phyloP scores from a whole-genome alignment of 2,888 invertebrate genomes.

The Cosmorhoe ocellata region DNA sequence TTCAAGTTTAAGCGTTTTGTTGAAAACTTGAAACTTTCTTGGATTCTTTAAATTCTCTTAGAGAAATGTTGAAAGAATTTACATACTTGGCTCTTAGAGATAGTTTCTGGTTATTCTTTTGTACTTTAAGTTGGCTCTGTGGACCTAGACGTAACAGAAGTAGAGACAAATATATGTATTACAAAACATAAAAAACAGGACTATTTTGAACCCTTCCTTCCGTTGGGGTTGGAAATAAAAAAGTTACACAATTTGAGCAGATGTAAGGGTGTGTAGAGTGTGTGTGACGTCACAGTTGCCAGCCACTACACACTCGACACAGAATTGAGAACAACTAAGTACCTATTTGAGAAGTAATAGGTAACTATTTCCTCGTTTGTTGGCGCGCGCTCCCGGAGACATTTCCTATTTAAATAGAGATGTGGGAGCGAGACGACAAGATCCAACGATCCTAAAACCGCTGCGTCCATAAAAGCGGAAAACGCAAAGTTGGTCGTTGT shows the following conservation, averaged over 20 bases:
- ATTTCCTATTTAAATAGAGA: conserved; percentile 16
- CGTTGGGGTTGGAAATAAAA: no score
- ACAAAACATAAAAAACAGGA: neutral
- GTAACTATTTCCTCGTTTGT: conserved; percentile 11
- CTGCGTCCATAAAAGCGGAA: neutral
- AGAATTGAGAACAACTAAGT: no score
- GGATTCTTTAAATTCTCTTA: conserved; percentile 23
- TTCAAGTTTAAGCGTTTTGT: conserved; percentile 22
- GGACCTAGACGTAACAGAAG: no score
- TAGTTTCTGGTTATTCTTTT: conserved; percentile 8
- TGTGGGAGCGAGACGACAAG: conserved; percentile 3
- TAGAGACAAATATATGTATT: no score
- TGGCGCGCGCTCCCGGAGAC: conserved; percentile 10
- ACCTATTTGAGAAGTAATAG: conserved; percentile 1
- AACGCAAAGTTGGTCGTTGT: neutral
- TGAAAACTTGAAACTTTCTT: conserved; percentile 18
- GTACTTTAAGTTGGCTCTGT: neutral
- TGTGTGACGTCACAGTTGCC: conserved; percentile 4
- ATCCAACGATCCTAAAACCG: neutral
- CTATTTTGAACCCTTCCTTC: no score
- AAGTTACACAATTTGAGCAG: no score
- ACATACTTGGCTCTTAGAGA: conserved; percentile 11
- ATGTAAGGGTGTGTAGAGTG: no score
- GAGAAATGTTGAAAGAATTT: conserved; percentile 20
- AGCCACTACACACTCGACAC: conserved; percentile 6